phyloP scores from a whole-genome alignment of 2,888 invertebrate genomes.

The Dasysyrphus tricinctus region DNA sequence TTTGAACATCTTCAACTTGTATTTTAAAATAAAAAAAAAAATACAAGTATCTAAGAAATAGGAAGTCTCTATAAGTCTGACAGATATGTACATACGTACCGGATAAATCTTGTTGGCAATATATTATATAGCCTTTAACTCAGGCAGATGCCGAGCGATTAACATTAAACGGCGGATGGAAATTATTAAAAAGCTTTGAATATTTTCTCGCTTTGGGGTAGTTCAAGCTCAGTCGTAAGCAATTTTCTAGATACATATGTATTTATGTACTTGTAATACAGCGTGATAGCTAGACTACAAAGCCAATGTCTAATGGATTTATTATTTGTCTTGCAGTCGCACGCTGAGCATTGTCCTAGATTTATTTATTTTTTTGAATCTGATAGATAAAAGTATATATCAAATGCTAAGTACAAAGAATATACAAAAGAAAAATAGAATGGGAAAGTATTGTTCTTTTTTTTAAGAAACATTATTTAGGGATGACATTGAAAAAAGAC shows the following conservation, averaged over 20 bases:
- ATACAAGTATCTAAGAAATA: background rate
- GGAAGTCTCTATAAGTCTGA: constrained; percentile 34
- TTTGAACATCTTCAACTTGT: constrained; percentile 28
- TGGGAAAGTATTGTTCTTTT: constrained; percentile 12
- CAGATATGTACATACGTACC: constrained; percentile 36
- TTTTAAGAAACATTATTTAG: constrained; percentile 11
- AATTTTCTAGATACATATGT: constrained; percentile 6
- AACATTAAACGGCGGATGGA: constrained; percentile 74
- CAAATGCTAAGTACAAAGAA: background rate
- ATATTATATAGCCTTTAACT: constrained; percentile 26
- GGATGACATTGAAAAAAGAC: constrained; percentile 35
- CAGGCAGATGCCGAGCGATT: constrained; percentile 53
- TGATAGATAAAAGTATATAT: constrained; percentile 23
- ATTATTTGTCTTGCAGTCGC: constrained; percentile 46
- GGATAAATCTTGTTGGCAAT: constrained; percentile 69
- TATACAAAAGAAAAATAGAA: background rate
- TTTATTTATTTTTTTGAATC: constrained; percentile 3
- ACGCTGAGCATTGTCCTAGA: constrained; percentile 54
- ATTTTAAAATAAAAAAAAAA: constrained; percentile 18
- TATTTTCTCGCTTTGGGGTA: constrained; percentile 38
- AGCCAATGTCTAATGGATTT: constrained; percentile 42
- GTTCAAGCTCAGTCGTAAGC: background rate
- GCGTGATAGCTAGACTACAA: background rate
- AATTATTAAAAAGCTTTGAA: constrained; percentile 70
- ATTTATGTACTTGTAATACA: background rate